These are phyloP conservation scores for Pipistrellus nathusii DNA, from an alignment of 2,797 vertebrate genomes.

Conservation along the genomic window DNA sequence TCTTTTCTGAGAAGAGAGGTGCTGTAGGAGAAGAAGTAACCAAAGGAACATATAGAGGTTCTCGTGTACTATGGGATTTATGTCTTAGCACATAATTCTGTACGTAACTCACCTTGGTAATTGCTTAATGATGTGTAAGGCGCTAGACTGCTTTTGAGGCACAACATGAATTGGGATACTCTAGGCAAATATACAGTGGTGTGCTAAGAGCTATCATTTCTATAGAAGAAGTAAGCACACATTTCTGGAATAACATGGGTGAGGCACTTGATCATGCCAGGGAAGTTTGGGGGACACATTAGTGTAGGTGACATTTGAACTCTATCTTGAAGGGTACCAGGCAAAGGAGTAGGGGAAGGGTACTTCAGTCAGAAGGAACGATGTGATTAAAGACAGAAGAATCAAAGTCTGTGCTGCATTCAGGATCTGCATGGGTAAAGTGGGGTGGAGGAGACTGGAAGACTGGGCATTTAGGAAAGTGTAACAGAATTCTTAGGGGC, in stretches of 20 bases:
- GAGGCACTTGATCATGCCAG: not conserved
- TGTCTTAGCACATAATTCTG: slow-evolving; percentile 19
- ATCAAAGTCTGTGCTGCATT: not conserved
- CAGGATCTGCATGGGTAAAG: not conserved
- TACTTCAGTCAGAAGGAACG: slow-evolving; percentile 14
- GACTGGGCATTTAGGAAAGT: not conserved
- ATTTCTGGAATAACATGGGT: not conserved
- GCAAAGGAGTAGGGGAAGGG: not conserved
- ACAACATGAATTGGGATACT: not conserved
- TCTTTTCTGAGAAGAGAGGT: not conserved
- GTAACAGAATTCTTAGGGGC: not conserved
- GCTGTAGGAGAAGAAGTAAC: not conserved
- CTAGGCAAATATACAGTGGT: slow-evolving; percentile 14
- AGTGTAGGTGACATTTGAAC: not conserved
- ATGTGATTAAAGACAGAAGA: not conserved
- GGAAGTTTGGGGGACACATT: not conserved
- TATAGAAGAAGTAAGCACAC: not conserved
- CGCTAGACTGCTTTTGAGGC: not conserved
- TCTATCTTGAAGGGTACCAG: not conserved
- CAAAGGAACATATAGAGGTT: not conserved
- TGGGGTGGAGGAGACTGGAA: not conserved
- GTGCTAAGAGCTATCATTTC: not conserved
- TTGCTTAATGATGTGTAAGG: not conserved
- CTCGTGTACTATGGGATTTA: not conserved
- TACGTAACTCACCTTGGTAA: slow-evolving; percentile 18